Conservation (phyloP, 2,113 vertebrate species). For the Catharus minimus region DNA sequence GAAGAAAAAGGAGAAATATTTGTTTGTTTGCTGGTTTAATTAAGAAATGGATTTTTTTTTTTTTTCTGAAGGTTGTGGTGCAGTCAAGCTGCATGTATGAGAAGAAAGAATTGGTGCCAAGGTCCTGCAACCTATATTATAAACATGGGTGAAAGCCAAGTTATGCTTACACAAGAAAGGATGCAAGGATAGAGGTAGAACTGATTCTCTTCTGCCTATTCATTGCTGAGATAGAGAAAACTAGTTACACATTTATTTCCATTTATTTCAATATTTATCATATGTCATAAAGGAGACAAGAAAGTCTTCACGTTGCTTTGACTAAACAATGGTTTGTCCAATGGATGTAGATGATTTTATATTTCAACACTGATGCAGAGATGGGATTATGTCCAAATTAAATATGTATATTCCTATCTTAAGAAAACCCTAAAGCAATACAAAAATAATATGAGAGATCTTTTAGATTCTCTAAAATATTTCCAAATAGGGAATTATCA, state of each 20-base stretch:
- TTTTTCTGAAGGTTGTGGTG: neutral
- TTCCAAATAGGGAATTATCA: neutral
- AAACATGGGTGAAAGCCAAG: neutral
- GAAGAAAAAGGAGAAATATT: neutral
- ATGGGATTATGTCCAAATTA: neutral
- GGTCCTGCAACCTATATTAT: neutral
- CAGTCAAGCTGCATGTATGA: neutral
- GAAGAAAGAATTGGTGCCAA: neutral
- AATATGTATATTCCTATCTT: neutral
- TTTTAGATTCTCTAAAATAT: neutral
- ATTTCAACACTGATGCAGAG: neutral
- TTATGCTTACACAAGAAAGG: neutral
- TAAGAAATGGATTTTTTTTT: neutral
- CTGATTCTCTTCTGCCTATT: neutral
- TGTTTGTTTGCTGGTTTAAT: neutral
- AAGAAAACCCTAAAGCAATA: neutral
- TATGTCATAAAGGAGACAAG: neutral
- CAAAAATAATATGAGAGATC: neutral
- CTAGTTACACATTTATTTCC: neutral
- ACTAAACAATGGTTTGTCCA: neutral
- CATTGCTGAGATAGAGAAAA: neutral
- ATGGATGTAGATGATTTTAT: neutral
- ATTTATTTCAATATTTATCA: neutral
- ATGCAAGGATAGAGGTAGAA: neutral
- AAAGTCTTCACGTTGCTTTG: neutral